phyloP scores from a whole-genome alignment of 2,797 vertebrate species.

The Betta splendens region DNA sequence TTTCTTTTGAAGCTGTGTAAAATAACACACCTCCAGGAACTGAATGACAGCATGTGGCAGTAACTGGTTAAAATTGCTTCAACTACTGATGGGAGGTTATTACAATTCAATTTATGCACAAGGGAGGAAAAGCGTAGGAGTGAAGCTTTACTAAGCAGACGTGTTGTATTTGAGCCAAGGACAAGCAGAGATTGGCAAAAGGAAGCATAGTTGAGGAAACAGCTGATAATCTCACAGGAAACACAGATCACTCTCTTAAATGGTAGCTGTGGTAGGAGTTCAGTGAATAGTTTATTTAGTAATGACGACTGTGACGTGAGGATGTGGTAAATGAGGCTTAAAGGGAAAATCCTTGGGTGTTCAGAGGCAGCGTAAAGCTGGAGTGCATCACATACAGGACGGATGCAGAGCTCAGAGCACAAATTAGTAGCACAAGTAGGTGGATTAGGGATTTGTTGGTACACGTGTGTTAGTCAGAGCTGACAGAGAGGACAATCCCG shows the following conservation, averaged over 20 bases:
- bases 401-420: slow-evolving; percentile 18
- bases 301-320: slow-evolving; percentile 47
- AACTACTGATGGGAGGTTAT: slow-evolving; percentile 36
- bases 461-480: slow-evolving; percentile 5
- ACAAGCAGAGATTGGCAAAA: slow-evolving; percentile 50
- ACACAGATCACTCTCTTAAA: slow-evolving; percentile 49
- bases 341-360: slow-evolving; percentile 62
- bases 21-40: slow-evolving; percentile 14
- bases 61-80: slow-evolving; percentile 29
- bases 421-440: slow-evolving; percentile 30
- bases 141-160: slow-evolving; percentile 36
- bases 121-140: slow-evolving; percentile 52
- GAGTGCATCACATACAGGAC: slow-evolving; percentile 19
- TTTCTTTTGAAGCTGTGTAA: slow-evolving; percentile 18
- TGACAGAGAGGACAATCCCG: too few species aligned
- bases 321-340: slow-evolving; percentile 58
- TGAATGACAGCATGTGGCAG: slow-evolving; percentile 13
- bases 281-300: slow-evolving; percentile 51
- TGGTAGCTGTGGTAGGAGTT: slow-evolving; percentile 56
- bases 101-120: slow-evolving; percentile 37
- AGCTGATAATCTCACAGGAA: slow-evolving; percentile 72
- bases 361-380: slow-evolving; percentile 29
- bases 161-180: slow-evolving; percentile 34
- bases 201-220: slow-evolving; percentile 61
- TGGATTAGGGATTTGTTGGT: slow-evolving; percentile 36